Evolutionary conservation across 35 echinoderm and acorn worm species (phyloP), one percentile per base, ranked within the genome.

Genomic region (Heliocidaris tuberculata): DNA sequence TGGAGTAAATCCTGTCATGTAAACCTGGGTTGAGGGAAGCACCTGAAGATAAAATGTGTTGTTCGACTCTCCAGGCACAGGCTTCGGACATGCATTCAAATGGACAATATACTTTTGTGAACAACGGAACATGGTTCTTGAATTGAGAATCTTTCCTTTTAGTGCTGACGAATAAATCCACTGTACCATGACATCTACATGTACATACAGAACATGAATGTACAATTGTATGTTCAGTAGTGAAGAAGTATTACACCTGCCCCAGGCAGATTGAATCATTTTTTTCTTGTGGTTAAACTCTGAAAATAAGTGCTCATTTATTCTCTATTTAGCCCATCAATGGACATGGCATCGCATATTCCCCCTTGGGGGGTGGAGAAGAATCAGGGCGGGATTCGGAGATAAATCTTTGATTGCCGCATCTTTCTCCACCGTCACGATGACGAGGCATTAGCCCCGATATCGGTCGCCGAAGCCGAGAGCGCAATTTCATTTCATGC

Each of bases 381-480:
- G 65, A 78, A 78, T 78, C 65, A n/a, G 65, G 65, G 65, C 19
- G 65, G 65, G 65, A 27, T 27, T n/a, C 27, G 15, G 65, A 78
- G 65, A 78, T 78, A 78, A 78, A 78, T 78, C 65, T 78, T 78
- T 78, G 65, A 78, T 78, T 78, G 65, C 27, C 65, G 19, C 65
- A 78, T 78, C 21, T 78, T 78, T 78, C 65, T 24, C 65, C 65
- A n/a, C 65, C 65, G 7, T 7, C 21, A 78, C 65, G 15, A 78
- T 24, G 15, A 78, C 21, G 19, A 21, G 27, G 15, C 65, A 7
- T 19, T 19, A 27, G 60, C 60, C 60, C 15, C 17, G 17, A 70
- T 70, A 70, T 70, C 24, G 60, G 60, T 70, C 60, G 17, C 60
- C 60, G 24, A 27, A 70, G 60, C 60, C 60, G 17, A 78, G 19